A percentile compares a stretch with the other conserved stretches of the same genome.
Conservation (phyloP, 2,113 vertebrate genomes). For the Chroicocephalus ridibundus region DNA sequence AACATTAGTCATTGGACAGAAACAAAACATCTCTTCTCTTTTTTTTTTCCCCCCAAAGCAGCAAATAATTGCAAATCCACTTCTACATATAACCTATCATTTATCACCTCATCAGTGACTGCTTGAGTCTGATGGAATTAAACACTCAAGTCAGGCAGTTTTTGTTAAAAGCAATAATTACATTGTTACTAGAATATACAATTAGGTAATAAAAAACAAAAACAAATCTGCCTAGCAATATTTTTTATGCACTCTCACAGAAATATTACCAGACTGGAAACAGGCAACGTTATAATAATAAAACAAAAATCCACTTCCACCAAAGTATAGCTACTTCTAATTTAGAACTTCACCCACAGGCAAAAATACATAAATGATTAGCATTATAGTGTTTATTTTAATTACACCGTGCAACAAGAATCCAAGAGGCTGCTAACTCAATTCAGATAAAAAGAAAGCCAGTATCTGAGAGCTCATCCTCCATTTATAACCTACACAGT, state of each 20-base stretch:
- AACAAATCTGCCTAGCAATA: slow-evolving; percentile 50
- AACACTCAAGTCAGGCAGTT: slow-evolving; percentile 69
- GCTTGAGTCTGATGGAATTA: slow-evolving; percentile 69
- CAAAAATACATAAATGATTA: slow-evolving; percentile 68
- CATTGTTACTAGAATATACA: slow-evolving; percentile 71
- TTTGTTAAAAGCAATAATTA: slow-evolving; percentile 73
- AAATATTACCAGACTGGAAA: slow-evolving; percentile 55
- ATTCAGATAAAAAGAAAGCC: slow-evolving; percentile 14
- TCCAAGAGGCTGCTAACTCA: slow-evolving; percentile 38
- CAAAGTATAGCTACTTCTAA: slow-evolving; percentile 50
- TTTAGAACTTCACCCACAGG: slow-evolving; percentile 67
- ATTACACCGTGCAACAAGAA: slow-evolving; percentile 66
- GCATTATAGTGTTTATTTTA: slow-evolving; percentile 69
- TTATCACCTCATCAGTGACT: slow-evolving; percentile 69
- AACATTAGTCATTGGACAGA: slow-evolving; percentile 33
- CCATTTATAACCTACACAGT: neutral
- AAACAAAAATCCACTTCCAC: slow-evolving; percentile 20
- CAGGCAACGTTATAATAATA: neutral
- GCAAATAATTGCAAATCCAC: slow-evolving; percentile 60
- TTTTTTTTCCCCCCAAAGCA: neutral
- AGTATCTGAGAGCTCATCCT: slow-evolving; percentile 8
- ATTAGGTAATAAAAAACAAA: slow-evolving; percentile 68
- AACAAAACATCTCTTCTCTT: neutral
- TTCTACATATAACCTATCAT: slow-evolving; percentile 58
- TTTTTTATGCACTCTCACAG: slow-evolving; percentile 36